phyloP scores from a whole-genome alignment of 2,113 vertebrate genomes.

The Misgurnus anguillicaudatus region DNA sequence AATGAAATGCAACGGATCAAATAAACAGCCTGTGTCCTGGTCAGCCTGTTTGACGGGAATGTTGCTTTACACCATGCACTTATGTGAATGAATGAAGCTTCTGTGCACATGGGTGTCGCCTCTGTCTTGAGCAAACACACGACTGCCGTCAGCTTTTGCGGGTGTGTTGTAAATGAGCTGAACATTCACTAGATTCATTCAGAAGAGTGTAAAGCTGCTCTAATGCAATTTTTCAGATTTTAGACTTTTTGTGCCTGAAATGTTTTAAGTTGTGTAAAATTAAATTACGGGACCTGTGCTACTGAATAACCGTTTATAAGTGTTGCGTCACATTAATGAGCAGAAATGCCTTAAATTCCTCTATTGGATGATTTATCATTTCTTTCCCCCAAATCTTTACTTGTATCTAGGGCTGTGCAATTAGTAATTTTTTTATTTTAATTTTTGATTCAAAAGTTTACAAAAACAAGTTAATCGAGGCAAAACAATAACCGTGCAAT shows the following conservation, averaged over 20 bases:
- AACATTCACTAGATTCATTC: constrained; percentile 2
- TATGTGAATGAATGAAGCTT: constrained; percentile 1
- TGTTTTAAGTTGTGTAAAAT: not conserved
- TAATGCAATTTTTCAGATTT: not conserved
- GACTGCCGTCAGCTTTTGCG: not conserved
- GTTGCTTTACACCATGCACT: not conserved
- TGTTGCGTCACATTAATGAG: not conserved
- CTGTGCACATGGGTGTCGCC: constrained; percentile 22
- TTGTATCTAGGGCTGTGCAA: no score
- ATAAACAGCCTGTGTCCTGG: not conserved
- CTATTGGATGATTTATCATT: no score
- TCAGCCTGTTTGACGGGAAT: not conserved
- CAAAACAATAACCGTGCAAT: no score
- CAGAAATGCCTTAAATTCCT: no score
- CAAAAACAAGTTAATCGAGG: no score
- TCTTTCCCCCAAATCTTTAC: no score
- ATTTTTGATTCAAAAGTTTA: no score
- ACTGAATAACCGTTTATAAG: no score
- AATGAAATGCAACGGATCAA: no score
- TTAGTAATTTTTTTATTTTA: no score
- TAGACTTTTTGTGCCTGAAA: no score
- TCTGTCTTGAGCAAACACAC: constrained; percentile 30
- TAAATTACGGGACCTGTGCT: no score
- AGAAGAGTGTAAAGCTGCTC: not conserved
- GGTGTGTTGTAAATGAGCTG: not conserved